Percentiles rank a stretch among this genome's conserved stretches.
Conservation (phyloP, 2,113 vertebrate genomes). For the Pluvialis apricaria region DNA sequence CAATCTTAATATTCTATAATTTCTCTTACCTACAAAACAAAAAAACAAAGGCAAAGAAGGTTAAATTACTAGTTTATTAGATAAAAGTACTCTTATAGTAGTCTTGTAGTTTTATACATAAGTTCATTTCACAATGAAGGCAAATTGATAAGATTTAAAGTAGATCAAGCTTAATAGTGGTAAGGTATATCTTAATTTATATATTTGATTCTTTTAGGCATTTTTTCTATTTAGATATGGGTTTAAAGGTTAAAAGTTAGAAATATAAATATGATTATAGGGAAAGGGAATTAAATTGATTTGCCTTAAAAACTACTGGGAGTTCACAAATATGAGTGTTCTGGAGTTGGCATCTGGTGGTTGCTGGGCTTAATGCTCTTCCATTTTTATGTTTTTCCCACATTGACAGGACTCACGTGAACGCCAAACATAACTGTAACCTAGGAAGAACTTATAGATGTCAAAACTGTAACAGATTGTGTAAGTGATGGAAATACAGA, state of each 20-base stretch:
- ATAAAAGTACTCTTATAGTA: not conserved
- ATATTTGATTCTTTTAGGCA: not conserved
- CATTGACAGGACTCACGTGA: not conserved
- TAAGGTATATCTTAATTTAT: not conserved
- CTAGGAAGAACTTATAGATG: not conserved
- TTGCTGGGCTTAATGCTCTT: not conserved
- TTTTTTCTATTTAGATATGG: not conserved
- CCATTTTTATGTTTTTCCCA: not conserved
- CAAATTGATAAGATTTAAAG: not conserved
- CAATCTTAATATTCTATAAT: not conserved
- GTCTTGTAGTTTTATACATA: not conserved
- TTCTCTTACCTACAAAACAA: not conserved
- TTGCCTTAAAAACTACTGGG: not conserved
- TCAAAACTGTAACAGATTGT: not conserved
- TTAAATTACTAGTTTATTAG: not conserved
- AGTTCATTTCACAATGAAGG: not conserved
- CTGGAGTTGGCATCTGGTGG: not conserved
- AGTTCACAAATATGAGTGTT: not conserved
- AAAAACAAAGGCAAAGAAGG: not conserved
- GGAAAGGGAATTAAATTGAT: not conserved
- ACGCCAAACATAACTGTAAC: not conserved
- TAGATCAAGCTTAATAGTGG: not conserved
- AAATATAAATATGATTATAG: not conserved
- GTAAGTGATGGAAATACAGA: not conserved
- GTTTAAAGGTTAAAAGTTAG: not conserved